Conservation (phyloP, 1,140 invertebrate species). For the Drosophila nasuta region DNA sequence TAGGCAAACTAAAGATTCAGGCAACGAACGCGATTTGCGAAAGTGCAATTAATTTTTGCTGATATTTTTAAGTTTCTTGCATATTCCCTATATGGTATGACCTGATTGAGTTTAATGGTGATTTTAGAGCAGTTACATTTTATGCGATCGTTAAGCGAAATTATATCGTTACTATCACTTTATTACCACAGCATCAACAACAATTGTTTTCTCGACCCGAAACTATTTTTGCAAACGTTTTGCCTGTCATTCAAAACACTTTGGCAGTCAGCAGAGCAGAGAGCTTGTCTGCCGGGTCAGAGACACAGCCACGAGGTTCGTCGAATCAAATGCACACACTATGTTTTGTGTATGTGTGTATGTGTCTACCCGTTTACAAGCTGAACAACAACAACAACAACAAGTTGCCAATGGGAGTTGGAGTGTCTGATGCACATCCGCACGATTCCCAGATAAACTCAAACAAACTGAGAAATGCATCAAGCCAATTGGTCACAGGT, state of each 20-base stretch:
- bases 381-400: too few species aligned
- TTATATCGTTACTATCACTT: slow-evolving; percentile 9
- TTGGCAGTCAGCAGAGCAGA: background rate
- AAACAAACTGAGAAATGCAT: slow-evolving; percentile 16
- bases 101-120: background rate
- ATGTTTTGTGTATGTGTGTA: background rate
- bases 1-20: slow-evolving; percentile 59
- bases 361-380: background rate
- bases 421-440: slow-evolving; percentile 29
- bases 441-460: slow-evolving; percentile 42
- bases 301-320: background rate
- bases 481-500: slow-evolving; percentile 1
- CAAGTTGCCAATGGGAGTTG: slow-evolving; percentile 14
- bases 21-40: slow-evolving; percentile 59
- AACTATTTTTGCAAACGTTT: slow-evolving; percentile 31
- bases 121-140: slow-evolving; percentile 14
- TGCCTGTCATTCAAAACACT: slow-evolving; percentile 30
- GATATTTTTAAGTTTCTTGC: background rate
- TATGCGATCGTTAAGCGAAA: background rate
- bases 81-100: background rate
- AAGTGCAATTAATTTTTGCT: slow-evolving; percentile 32
- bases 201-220: slow-evolving; percentile 16
- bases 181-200: slow-evolving; percentile 8
- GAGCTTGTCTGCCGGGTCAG: slow-evolving; percentile 22
- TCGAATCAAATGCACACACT: too few species aligned